Evolutionary conservation across 2,797 vertebrate genomes (phyloP).

Genomic region (Molossus molossus): DNA sequence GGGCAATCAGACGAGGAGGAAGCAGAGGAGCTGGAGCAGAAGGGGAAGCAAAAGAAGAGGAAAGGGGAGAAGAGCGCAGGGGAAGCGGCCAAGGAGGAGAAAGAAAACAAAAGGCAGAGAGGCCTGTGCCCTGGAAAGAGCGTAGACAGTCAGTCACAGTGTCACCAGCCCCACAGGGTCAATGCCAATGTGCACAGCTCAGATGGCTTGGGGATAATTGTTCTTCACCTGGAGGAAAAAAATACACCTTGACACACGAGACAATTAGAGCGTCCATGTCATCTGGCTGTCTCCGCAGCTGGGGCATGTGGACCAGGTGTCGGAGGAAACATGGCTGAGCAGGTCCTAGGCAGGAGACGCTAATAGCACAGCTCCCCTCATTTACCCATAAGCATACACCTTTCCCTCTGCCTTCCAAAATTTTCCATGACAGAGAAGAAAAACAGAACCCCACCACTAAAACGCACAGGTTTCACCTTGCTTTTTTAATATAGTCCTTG

Average conservation of each 20-base stretch:
- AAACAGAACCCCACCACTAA: constrained; percentile 83
- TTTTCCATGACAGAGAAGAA: constrained; percentile 78
- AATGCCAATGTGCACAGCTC: constrained; percentile 1
- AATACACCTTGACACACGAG: background rate
- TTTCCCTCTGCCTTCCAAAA: constrained; percentile 83
- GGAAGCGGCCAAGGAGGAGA: background rate
- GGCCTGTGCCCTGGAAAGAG: background rate
- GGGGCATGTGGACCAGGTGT: background rate
- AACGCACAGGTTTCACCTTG: constrained; percentile 88
- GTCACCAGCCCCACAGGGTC: background rate
- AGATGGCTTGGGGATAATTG: background rate
- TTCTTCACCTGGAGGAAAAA: constrained; percentile 62
- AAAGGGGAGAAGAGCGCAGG: background rate
- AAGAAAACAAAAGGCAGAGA: background rate
- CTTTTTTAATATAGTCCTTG: constrained; percentile 89
- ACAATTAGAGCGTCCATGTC: background rate
- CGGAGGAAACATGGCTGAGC: background rate
- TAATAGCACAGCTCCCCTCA: background rate
- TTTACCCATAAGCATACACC: constrained; percentile 45
- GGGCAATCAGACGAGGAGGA: background rate
- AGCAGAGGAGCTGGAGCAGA: background rate
- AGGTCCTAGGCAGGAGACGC: constrained; percentile 56
- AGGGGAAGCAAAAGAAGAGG: background rate
- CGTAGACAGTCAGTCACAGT: background rate
- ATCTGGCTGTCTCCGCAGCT: background rate